Percentiles rank a stretch among this genome's conserved stretches.
phyloP scores from a whole-genome alignment of 2,797 vertebrate species.

The Cottoperca gobio region DNA sequence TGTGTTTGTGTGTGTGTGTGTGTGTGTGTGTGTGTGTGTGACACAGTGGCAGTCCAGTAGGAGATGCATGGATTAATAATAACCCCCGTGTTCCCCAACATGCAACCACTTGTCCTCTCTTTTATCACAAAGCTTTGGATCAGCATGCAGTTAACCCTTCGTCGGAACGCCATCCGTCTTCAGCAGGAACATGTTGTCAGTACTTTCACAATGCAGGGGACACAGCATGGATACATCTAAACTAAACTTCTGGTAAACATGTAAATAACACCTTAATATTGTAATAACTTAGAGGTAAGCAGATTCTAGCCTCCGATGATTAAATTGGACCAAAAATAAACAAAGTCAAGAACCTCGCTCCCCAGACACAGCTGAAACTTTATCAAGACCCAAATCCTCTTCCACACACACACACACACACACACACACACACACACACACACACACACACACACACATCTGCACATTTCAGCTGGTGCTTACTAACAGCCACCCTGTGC shows the following conservation, averaged over 20 bases:
- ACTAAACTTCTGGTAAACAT: background rate
- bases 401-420: background rate
- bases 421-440: constrained; percentile 26
- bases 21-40: constrained; percentile 12
- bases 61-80: constrained; percentile 51
- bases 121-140: constrained; percentile 37
- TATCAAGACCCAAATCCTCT: constrained; percentile 46
- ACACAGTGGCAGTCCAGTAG: constrained; percentile 42
- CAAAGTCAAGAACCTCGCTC: constrained; percentile 27
- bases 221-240: background rate
- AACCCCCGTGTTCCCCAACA: constrained; percentile 32
- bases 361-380: constrained; percentile 11
- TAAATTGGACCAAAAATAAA: constrained; percentile 19
- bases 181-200: background rate
- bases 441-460: constrained; percentile 40
- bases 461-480: constrained; percentile 51
- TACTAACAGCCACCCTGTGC: constrained; percentile 32
- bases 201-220: background rate
- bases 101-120: constrained; percentile 36
- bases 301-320: background rate
- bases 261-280: background rate
- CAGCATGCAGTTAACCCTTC: constrained; percentile 30
- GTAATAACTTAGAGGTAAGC: background rate
- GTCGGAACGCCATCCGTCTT: background rate
- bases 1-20: constrained; percentile 3